Evolutionary conservation across 2,888 invertebrate genomes (phyloP).

Genomic region (Eupeodes latifasciatus): DNA sequence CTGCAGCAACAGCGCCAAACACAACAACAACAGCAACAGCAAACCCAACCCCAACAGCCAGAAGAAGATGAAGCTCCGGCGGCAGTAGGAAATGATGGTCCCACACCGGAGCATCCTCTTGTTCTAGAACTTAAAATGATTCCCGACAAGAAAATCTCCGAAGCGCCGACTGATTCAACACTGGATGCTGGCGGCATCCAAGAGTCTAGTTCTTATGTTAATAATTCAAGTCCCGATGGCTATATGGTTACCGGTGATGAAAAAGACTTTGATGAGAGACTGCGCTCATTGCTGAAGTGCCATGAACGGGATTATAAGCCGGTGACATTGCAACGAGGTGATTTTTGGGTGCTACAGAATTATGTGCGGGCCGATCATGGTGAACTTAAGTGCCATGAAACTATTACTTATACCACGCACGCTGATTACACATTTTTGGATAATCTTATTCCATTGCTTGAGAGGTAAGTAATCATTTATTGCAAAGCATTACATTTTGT

Average conservation of each 20-base stretch:
- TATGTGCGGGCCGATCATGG: conserved; percentile 91
- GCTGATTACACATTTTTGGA: conserved; percentile 96
- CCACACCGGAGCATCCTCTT: conserved; percentile 55
- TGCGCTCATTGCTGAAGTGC: conserved; percentile 85
- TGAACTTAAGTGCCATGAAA: conserved; percentile 90
- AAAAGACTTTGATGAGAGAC: conserved; percentile 83
- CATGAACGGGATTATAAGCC: conserved; percentile 87
- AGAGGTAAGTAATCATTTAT: conserved; percentile 85
- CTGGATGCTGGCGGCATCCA: conserved; percentile 58
- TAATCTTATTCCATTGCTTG: conserved; percentile 93
- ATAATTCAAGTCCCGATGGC: conserved; percentile 81
- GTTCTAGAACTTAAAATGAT: conserved; percentile 59
- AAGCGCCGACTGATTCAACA: conserved; percentile 77
- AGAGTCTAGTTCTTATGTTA: conserved; percentile 78
- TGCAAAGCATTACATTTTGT: too few species aligned
- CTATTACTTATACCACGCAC: conserved; percentile 96
- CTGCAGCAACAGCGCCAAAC: conserved; percentile 77
- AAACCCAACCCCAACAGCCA: conserved; percentile 68
- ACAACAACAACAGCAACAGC: conserved; percentile 42
- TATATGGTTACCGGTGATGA: conserved; percentile 83
- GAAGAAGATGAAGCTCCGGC: conserved; percentile 67
- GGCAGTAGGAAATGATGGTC: conserved; percentile 57
- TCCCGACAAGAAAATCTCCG: conserved; percentile 77
- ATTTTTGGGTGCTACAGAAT: conserved; percentile 95
- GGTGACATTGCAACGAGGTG: conserved; percentile 89